A percentile compares a stretch with the other conserved stretches of the same genome.
These are phyloP conservation scores for Stictonetta naevosa DNA, from an alignment of 2,113 vertebrate genomes.

Conservation along the genomic window DNA sequence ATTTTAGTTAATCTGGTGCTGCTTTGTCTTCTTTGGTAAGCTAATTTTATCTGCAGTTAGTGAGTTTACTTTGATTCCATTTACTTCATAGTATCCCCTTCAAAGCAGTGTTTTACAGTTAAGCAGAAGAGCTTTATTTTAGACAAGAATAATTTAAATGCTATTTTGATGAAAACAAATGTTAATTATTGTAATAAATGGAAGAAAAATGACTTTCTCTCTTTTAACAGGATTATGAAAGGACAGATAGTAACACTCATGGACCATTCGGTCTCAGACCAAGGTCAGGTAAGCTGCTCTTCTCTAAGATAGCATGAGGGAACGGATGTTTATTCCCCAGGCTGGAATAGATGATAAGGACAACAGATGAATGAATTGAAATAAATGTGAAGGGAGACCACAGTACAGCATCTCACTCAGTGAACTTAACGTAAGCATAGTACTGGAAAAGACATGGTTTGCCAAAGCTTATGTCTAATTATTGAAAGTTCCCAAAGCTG, in stretches of 20 bases:
- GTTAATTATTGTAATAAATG: background rate
- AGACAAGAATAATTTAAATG: background rate
- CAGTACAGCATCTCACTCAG: background rate
- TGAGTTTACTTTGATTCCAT: background rate
- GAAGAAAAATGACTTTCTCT: conserved; percentile 11
- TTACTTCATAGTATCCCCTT: background rate
- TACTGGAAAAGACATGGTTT: background rate
- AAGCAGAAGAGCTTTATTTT: background rate
- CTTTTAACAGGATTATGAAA: conserved; percentile 79
- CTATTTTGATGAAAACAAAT: background rate
- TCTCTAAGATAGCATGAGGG: background rate
- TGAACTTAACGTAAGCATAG: background rate
- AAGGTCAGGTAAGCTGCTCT: conserved; percentile 88
- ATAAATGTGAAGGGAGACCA: background rate
- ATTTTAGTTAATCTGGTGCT: background rate
- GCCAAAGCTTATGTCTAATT: background rate
- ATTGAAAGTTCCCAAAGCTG: background rate
- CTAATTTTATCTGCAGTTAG: background rate
- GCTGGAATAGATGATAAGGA: background rate
- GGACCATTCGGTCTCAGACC: conserved; percentile 94
- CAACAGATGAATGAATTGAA: background rate
- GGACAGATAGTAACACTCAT: conserved; percentile 76
- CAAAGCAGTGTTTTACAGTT: background rate
- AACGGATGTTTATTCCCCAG: background rate
- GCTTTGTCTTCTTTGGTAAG: background rate